phyloP scores from a whole-genome alignment of 2,797 vertebrate genomes.

The Chiloscyllium punctatum region DNA sequence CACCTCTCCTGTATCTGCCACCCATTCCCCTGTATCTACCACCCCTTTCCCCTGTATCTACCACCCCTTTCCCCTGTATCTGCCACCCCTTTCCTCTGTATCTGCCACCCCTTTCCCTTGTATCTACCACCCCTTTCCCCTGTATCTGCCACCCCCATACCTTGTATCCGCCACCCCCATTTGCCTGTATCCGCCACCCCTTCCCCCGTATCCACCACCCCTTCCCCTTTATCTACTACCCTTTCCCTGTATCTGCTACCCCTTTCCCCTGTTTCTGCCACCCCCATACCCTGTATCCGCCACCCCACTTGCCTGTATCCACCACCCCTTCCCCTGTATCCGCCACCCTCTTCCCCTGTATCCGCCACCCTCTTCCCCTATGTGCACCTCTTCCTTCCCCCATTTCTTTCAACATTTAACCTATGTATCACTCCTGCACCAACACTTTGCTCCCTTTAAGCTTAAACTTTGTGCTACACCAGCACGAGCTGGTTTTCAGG shows the following conservation, averaged over 20 bases:
- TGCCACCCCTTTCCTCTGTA: neutral
- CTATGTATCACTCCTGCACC: neutral
- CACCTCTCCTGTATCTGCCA: neutral
- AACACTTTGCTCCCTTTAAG: neutral
- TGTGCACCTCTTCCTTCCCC: too few species aligned
- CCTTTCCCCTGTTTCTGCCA: neutral
- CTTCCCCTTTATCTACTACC: neutral
- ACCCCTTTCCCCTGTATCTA: neutral
- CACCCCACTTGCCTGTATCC: too few species aligned
- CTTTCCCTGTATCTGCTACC: neutral
- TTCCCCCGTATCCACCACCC: neutral
- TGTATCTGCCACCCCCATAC: neutral
- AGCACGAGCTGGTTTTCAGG: neutral
- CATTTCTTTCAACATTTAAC: neutral
- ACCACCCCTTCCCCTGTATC: neutral
- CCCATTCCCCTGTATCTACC: neutral
- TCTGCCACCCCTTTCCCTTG: too few species aligned
- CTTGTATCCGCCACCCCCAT: neutral
- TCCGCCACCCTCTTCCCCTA: too few species aligned
- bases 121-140: neutral
- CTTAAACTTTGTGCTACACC: neutral
- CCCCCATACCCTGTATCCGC: neutral
- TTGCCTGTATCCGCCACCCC: neutral
- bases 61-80: neutral
- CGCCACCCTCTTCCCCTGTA: too few species aligned